These are phyloP conservation scores for Hemistola chrysoprasaria DNA, from an alignment of 2,888 invertebrate species.

Conservation along the genomic window DNA sequence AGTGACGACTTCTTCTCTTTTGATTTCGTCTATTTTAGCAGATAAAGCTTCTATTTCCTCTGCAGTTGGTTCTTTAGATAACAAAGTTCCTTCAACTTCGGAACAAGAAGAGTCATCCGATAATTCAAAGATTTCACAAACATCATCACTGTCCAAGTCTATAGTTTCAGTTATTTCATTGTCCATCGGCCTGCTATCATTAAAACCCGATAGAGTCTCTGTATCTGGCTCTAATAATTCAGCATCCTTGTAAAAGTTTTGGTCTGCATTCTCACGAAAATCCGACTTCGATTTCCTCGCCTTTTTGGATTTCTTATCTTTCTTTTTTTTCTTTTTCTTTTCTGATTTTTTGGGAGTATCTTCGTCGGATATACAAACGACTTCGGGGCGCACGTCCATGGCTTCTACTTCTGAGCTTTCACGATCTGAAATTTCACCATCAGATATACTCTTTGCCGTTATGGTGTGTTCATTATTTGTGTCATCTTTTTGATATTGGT, in stretches of 20 bases:
- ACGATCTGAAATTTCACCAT: slow-evolving; percentile 50
- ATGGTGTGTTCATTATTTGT: slow-evolving; percentile 4
- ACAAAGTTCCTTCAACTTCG: slow-evolving; percentile 59
- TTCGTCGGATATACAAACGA: slow-evolving; percentile 79
- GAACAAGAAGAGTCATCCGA: slow-evolving; percentile 67
- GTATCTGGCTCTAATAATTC: not conserved
- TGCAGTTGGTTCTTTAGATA: slow-evolving; percentile 71
- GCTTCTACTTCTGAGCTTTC: slow-evolving; percentile 64
- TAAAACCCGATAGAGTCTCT: not conserved
- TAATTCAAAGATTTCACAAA: slow-evolving; percentile 59
- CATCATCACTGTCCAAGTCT: slow-evolving; percentile 25
- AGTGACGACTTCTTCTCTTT: slow-evolving; percentile 53
- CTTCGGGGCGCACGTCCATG: slow-evolving; percentile 62
- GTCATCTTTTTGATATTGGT: too few species aligned
- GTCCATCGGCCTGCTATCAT: too few species aligned
- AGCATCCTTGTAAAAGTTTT: slow-evolving; percentile 55
- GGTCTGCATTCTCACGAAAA: slow-evolving; percentile 60
- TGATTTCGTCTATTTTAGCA: slow-evolving; percentile 73
- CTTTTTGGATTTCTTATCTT: slow-evolving; percentile 65
- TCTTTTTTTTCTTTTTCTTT: slow-evolving; percentile 63
- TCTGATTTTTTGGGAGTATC: slow-evolving; percentile 43
- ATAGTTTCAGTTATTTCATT: slow-evolving; percentile 1
- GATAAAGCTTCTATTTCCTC: slow-evolving; percentile 71
- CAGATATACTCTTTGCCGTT: slow-evolving; percentile 22
- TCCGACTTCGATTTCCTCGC: slow-evolving; percentile 52